Base-by-base conservation (phyloP, 2,888 invertebrate species). In the Augiades crinisus region DNA sequence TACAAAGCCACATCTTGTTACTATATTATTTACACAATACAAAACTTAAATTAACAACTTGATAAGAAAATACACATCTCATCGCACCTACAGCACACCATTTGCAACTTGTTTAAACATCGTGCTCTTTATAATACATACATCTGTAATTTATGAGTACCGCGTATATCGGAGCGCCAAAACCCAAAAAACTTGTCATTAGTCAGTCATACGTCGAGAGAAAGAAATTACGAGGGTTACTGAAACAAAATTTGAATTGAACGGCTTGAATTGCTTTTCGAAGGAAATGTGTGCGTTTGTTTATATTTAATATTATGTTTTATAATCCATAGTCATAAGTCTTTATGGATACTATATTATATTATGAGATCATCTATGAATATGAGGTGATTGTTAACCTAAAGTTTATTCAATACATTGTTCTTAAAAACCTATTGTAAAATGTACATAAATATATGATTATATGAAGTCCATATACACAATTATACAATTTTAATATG, bases 1-100 rank as follows among this genome's bases (percentile, higher is more conserved):
- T 70, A 73, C 65, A 59, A 70, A 67, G 59, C 66, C 72, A 63
- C 62, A 50, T 59, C 61, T 58, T 78, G 61, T 54, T 60, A 62
- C 58, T 80, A 77, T 78, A 68, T 78, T 80, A 77, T 78, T 69
- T 78, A 80, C 75, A 78, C 59, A 40, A 27, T 27, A 19, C 30
- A 47, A 24, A 38, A 24, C 21, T 0, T 22, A 10, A 75, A 67
- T 27, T 27, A 27, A 12, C 13, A 71, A 73, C 74, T 72, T 65
- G 67, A 71, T 54, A 57, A 51, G 53, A 61, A 56, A 56, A 58
- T 60, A 56, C 57, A 61, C 56, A 60, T 58, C 37, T 58, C 53
- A 49, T 45, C n/a, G 36, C 33, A 51, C 47, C 36, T 30, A n/a
- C n/a, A n/a, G n/a, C n/a, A n/a, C n/a, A 38, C 36, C 22, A 6